Evolutionary conservation across 2,797 vertebrate genomes (phyloP), one percentile per base, ranked within the genome.

Genomic region (Lepilemur ruficaudatus): DNA sequence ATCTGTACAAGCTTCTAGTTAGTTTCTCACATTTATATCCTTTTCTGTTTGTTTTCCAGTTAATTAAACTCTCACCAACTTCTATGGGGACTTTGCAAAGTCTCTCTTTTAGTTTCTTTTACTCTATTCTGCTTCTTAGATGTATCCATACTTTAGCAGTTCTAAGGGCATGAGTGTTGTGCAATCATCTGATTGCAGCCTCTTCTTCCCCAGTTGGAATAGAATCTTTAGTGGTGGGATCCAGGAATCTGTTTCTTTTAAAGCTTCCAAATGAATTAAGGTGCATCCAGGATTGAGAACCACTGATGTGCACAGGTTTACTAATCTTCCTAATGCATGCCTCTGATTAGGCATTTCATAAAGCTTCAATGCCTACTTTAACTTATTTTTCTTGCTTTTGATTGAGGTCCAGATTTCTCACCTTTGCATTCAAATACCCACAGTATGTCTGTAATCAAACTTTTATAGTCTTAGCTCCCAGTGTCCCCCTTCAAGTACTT

Each of bases 301-400:
- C 30, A 30, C 12, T 78, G 22, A 2, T 85, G 38, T 93, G 17
- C 38, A 55, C 14, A 22, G 4, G 57, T 94, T 75, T 78, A 41
- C 52, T 73, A 18, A n/a, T 78, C 30, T 73, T 59, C 25, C 79
- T 89, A 25, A 25, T 38, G 7, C 2, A 0, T 46, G 30, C 1
- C 41, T 78, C 63, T 72, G 52, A 86, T 69, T 89, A 82, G n/a
- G 28, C 48, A 12, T 32, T 95, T 89, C 38, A 43, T 76, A 67
- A 85, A 82, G 20, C 15, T 72, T 70, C 30, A 13, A 0, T 81
- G 79, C 28, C 22, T 52, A 63, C 35, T 86, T 80, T 78, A 61
- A 72, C 59, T 94, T 95, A 48, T 4, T 92, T 84, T 22, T 81
- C 78, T 95, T 91, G 70, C 46, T 94, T 94, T 97, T 76, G 59